A percentile compares a stretch with the other conserved stretches of the same genome.
phyloP scores from a whole-genome alignment of 2,888 invertebrate genomes.

The Embidobia sp. region DNA sequence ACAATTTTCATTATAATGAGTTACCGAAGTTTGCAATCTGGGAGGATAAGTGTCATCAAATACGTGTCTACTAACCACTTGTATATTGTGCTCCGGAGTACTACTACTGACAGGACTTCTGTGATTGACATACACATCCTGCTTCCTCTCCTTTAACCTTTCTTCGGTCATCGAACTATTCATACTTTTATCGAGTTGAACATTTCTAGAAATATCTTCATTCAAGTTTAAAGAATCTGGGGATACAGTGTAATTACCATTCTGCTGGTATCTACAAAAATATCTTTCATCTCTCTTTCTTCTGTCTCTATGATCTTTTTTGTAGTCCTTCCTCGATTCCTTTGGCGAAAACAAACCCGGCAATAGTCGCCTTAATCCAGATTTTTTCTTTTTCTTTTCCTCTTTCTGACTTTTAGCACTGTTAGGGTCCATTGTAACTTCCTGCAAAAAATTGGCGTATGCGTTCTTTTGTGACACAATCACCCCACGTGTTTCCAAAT shows the following conservation, averaged over 20 bases:
- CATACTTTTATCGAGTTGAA: conserved; percentile 75
- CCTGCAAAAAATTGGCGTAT: conserved; percentile 76
- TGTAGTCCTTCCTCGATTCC: conserved; percentile 76
- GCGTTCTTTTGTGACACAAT: conserved; percentile 69
- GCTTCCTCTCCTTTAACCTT: conserved; percentile 76
- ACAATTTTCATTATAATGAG: conserved; percentile 68
- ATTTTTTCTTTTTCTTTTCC: conserved; percentile 77
- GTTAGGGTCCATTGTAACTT: conserved; percentile 76
- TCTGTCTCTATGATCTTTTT: conserved; percentile 72
- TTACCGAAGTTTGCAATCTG: conserved; percentile 41
- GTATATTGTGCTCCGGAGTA: conserved; percentile 74
- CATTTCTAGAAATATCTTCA: conserved; percentile 78
- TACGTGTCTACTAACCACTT: conserved; percentile 60
- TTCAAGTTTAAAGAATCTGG: conserved; percentile 78
- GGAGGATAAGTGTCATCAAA: conserved; percentile 48
- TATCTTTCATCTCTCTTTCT: conserved; percentile 75
- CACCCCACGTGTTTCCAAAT: conserved; percentile 21
- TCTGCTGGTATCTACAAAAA: conserved; percentile 76
- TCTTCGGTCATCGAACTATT: conserved; percentile 77
- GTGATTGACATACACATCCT: conserved; percentile 76
- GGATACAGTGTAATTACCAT: conserved; percentile 77
- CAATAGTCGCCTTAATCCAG: conserved; percentile 74
- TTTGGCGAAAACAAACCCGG: conserved; percentile 78
- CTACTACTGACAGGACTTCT: conserved; percentile 73
- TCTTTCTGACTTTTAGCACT: conserved; percentile 79